These are phyloP conservation scores for Pantherophis guttatus DNA, from an alignment of 2,113 vertebrate genomes.

Conservation along the genomic window DNA sequence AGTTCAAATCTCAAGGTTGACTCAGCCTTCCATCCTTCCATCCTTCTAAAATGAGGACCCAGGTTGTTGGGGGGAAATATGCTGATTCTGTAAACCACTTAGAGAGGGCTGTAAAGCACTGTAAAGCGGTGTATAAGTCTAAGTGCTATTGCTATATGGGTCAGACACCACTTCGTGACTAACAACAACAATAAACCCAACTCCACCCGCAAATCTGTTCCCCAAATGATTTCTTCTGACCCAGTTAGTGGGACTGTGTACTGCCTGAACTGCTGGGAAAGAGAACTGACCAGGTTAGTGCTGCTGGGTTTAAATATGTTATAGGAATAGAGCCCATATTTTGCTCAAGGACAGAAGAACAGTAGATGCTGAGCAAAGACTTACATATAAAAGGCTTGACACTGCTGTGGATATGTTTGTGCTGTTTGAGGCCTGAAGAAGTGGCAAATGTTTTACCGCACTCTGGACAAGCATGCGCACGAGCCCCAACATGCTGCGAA, in stretches of 20 bases:
- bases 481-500: slow-evolving; percentile 96
- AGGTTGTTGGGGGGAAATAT: too few species aligned
- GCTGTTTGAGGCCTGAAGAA: slow-evolving; percentile 98
- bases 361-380: slow-evolving; percentile 69
- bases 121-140: too few species aligned
- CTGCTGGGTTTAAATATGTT: background rate
- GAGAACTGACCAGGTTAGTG: background rate
- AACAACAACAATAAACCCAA: background rate
- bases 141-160: background rate
- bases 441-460: slow-evolving; percentile 99
- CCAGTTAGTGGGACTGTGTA: background rate
- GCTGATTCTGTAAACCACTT: too few species aligned
- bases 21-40: too few species aligned
- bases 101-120: too few species aligned
- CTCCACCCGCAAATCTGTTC: background rate
- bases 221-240: background rate
- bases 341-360: slow-evolving; percentile 48
- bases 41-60: too few species aligned
- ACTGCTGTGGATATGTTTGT: slow-evolving; percentile 99
- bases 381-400: slow-evolving; percentile 99
- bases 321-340: background rate
- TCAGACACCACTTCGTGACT: too few species aligned
- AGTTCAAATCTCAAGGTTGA: too few species aligned
- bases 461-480: slow-evolving; percentile 96
- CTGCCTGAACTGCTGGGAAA: background rate